A percentile compares a stretch with the other conserved stretches of the same genome.
Evolutionary conservation across 2,113 vertebrate genomes (phyloP).

Genomic region (Nicator chloris): DNA sequence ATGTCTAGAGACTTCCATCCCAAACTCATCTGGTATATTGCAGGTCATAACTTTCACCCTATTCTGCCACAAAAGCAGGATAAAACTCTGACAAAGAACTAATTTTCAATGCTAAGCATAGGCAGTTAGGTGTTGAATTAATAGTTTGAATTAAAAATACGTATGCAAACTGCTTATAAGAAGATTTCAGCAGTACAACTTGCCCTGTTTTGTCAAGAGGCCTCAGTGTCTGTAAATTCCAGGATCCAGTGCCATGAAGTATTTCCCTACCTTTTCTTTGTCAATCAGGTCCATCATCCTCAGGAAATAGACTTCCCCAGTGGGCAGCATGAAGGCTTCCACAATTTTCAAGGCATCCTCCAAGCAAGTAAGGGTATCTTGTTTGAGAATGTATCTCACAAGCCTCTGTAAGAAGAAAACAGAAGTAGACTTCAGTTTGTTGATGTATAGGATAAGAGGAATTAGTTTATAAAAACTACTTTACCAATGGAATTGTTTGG

Average conservation of each 20-base stretch:
- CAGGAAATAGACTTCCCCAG: slow-evolving; percentile 81
- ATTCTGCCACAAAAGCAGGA: background rate
- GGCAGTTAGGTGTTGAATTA: background rate
- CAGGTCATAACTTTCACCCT: background rate
- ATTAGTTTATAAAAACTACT: background rate
- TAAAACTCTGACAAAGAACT: background rate
- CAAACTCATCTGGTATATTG: background rate
- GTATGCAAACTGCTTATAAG: accelerated
- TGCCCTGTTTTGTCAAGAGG: background rate
- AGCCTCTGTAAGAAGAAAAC: slow-evolving; percentile 74
- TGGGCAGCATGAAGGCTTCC: slow-evolving; percentile 78
- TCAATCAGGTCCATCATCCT: slow-evolving; percentile 82
- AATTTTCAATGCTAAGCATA: background rate
- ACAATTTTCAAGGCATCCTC: slow-evolving; percentile 89
- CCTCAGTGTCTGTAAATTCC: background rate
- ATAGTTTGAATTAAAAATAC: background rate
- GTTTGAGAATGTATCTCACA: slow-evolving; percentile 88
- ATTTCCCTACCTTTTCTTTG: slow-evolving; percentile 75
- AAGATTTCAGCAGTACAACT: background rate
- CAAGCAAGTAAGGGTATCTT: slow-evolving; percentile 81
- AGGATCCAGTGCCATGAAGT: background rate
- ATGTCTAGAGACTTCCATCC: background rate
- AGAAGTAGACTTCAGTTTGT: background rate
- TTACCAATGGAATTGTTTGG: background rate
- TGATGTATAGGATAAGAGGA: background rate